Evolutionary conservation across 2,888 invertebrate species (phyloP), one percentile per base, ranked within the genome.

Genomic region (Gisinianus flammeolus): DNA sequence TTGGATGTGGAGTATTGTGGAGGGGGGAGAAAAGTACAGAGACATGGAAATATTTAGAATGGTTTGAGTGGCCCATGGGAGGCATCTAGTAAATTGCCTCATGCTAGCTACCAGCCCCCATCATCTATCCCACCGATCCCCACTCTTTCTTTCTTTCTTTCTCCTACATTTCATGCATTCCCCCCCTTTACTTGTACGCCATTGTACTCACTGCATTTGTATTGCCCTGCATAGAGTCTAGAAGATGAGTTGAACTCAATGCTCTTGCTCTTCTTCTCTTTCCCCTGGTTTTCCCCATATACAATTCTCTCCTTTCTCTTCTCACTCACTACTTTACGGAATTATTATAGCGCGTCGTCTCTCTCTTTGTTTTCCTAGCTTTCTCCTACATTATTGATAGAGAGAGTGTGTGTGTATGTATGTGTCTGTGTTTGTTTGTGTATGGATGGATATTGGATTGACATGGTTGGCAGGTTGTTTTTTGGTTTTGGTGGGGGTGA

Each of bases 31-130:
- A 68, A 35, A 22, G 54, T 10, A 30, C 1, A 26, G 54, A 6
- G 54, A 28, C 6, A 62, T 73, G 35, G 64, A 73, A 73, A 73
- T 73, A 73, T 73, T 73, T 73, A 64, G 73, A 74, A 74, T 67
- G 54, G 74, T 66, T 74, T 52, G 74, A 66, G 66, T 67, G 74
- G 52, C 74, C 74, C 74, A 30, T 66, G 74, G 74, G 74, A 74
- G 52, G 54, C 74, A 74, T 74, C 52, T 19, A 74, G 44, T 74
- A 74, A 74, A 74, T 74, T 74, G 74, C 74, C 54, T 74, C 66
- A 67, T 74, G 44, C 66, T 62, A 8, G 44, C 19, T 44, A 44
- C 44, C 44, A 30, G 28, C 31, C 58, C 56, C 58, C 33, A 58
- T 33, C 70, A 70, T 72, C 72, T 72, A 8, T 31, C 58, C 24